These are phyloP conservation scores for Aix galericulata DNA, from an alignment of 2,113 vertebrate genomes.

Conservation along the genomic window DNA sequence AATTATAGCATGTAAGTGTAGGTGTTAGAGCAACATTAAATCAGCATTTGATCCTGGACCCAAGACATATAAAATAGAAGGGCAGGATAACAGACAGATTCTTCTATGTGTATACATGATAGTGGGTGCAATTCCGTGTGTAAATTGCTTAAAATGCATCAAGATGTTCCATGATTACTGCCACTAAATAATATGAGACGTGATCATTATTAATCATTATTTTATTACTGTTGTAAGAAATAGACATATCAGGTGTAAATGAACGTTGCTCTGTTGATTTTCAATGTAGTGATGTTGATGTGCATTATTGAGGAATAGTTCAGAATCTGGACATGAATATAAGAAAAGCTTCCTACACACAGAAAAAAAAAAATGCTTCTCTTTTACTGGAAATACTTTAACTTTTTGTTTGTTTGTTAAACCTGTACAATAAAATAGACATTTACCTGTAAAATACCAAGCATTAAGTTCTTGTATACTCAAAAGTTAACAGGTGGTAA, in stretches of 20 bases:
- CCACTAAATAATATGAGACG: background rate
- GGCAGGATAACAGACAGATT: background rate
- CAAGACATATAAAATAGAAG: background rate
- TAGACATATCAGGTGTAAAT: constrained; percentile 17
- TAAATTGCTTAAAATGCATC: constrained; percentile 12
- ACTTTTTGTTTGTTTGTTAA: background rate
- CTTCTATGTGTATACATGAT: background rate
- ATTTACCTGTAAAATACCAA: background rate
- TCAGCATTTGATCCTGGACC: background rate
- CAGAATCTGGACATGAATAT: background rate
- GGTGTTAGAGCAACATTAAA: background rate
- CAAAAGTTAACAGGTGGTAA: background rate
- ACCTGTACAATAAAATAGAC: background rate
- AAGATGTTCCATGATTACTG: background rate
- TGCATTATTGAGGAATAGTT: background rate
- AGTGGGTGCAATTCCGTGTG: background rate
- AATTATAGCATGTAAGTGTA: background rate
- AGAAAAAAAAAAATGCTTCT: background rate
- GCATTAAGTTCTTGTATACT: background rate
- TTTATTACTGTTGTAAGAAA: constrained; percentile 14
- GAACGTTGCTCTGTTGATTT: constrained; percentile 1
- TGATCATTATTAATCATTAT: background rate
- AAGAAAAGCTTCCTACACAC: background rate
- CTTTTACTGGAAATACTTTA: background rate
- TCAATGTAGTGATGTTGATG: background rate